Conservation (phyloP, 2,797 vertebrate genomes). For the Rallus crepitans region DNA sequence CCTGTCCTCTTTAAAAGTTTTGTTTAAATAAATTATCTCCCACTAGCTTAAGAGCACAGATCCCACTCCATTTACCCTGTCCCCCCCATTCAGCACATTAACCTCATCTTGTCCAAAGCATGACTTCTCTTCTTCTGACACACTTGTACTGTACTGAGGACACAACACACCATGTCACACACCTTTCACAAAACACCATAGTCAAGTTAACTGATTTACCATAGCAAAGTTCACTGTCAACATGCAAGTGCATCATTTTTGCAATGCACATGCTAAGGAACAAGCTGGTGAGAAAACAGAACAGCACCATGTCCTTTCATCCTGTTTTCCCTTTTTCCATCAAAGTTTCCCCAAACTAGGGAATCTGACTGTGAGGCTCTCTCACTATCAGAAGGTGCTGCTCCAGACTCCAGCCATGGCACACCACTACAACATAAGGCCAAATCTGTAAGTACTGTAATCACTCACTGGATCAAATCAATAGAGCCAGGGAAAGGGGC, state of each 20-base stretch:
- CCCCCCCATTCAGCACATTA: neutral
- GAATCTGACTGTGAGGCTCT: neutral
- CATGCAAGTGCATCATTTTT: rapidly evolving
- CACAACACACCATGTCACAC: rapidly evolving
- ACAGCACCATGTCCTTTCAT: rapidly evolving
- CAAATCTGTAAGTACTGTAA: neutral
- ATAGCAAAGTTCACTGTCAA: neutral
- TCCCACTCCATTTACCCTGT: neutral
- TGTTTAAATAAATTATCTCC: neutral
- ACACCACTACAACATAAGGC: neutral
- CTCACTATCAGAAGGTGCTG: neutral
- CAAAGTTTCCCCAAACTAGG: neutral
- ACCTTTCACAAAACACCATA: rapidly evolving
- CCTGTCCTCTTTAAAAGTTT: neutral
- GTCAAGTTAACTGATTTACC: neutral
- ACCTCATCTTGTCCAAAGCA: neutral
- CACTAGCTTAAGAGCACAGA: neutral
- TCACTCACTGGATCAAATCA: neutral
- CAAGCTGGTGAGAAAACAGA: neutral
- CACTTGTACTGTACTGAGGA: rapidly evolving
- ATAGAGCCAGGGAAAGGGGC: neutral
- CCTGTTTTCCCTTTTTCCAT: neutral
- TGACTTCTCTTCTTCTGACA: neutral
- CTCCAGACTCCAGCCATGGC: neutral
- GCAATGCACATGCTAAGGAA: neutral